These are phyloP conservation scores for Tethea ocularis DNA, from an alignment of 2,888 invertebrate species.

Conservation along the genomic window DNA sequence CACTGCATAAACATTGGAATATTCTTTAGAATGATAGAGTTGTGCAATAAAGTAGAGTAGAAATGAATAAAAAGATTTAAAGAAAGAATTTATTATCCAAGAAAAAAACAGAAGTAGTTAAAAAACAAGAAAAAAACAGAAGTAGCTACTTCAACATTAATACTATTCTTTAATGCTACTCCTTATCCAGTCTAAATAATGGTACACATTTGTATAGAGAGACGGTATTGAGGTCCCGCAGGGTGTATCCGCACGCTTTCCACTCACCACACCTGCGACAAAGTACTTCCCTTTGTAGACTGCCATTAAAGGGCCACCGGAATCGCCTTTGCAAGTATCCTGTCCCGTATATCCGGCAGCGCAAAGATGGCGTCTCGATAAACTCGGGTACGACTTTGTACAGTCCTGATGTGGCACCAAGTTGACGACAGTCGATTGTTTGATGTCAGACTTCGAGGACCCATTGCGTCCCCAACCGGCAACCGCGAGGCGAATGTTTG, in stretches of 20 bases:
- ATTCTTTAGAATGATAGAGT: background rate
- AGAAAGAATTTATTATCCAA: background rate
- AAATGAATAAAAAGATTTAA: background rate
- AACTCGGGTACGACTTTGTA: conserved; percentile 51
- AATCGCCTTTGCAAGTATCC: conserved; percentile 77
- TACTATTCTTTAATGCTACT: conserved; percentile 45
- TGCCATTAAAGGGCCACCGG: conserved; percentile 76
- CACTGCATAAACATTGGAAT: too few species aligned
- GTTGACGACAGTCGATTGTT: conserved; percentile 70
- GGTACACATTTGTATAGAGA: conserved; percentile 71
- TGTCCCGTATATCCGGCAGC: conserved; percentile 69
- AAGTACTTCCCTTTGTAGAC: conserved; percentile 64
- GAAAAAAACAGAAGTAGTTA: background rate
- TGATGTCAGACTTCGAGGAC: conserved; percentile 56
- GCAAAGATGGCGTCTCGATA: conserved; percentile 64
- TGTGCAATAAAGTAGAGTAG: background rate
- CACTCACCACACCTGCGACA: conserved; percentile 73
- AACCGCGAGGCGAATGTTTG: conserved; percentile 62
- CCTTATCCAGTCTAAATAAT: conserved; percentile 66
- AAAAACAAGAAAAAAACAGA: background rate
- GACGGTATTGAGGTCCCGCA: conserved; percentile 74
- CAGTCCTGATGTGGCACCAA: conserved; percentile 66
- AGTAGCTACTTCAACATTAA: conserved; percentile 3
- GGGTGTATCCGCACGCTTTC: conserved; percentile 68
- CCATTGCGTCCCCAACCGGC: conserved; percentile 76